Evolutionary conservation across 2,888 invertebrate species (phyloP), one percentile per base, ranked within the genome.

Genomic region (Eumerus sabulonum): DNA sequence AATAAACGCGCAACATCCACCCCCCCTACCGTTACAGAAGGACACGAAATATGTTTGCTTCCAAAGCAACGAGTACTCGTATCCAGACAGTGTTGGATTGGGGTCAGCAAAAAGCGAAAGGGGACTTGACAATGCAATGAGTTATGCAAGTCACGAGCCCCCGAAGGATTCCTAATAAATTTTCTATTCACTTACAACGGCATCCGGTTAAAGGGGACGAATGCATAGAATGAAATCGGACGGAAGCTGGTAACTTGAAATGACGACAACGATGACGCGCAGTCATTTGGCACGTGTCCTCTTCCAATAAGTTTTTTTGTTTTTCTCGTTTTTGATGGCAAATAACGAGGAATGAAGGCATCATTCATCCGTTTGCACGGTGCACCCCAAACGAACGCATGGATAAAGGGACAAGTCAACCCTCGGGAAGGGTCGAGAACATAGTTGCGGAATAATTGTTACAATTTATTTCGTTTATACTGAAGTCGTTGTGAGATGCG

Each of bases 141-240:
- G 74, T 73, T 74, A 79, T 79, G 74, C 79, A 79, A 74, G 79
- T 79, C 79, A 79, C 79, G 79, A 59, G 48, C 62, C 62, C 63
- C 62, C 57, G 62, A 68, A 73, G 59, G 50, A 50, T 63, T 74
- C 54, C 63, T 59, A 79, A 68, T 68, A 68, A 79, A 68, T 74
- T 79, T 74, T 64, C 79, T 53, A 79, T 68, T 68, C 73, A 59
- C 68, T 74, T 42, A 54, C 54, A 27, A 38, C 45, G 62, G 36
- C 44, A 44, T 42, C 36, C 36, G 36, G 35, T 16, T 17, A 70
- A 17, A 45, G 47, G 63, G 68, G 68, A 53, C 59, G 53, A 14
- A 54, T 17, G 76, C 13, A 70, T 53, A 57, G 68, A 63, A 53
- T 63, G 53, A 14, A 54, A 70, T 48, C 44, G 40, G 17, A 45